Conservation (phyloP, 2,797 vertebrate species). For the Nyctalus aviator region DNA sequence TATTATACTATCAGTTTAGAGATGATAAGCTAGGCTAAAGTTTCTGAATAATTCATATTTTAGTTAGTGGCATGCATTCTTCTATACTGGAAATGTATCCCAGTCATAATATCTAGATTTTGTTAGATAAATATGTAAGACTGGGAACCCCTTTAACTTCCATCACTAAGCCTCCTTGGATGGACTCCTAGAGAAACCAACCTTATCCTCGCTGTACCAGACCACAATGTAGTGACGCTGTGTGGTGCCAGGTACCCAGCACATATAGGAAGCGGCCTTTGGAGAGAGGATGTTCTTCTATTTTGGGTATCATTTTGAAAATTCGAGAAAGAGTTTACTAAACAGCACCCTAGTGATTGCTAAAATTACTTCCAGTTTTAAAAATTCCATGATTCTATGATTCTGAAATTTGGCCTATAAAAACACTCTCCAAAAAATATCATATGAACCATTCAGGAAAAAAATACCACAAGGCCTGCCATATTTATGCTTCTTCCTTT, state of each 20-base stretch:
- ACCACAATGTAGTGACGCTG: neutral
- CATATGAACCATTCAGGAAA: conserved; percentile 51
- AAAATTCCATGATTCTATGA: conserved; percentile 32
- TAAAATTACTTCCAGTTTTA: conserved; percentile 51
- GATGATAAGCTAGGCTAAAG: neutral
- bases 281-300: neutral
- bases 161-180: neutral
- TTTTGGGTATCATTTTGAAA: neutral
- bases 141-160: neutral
- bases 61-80: neutral
- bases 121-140: neutral
- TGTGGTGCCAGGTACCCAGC: neutral
- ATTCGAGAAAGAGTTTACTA: neutral
- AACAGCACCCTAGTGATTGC: neutral
- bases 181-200: neutral
- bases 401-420: conserved; percentile 53
- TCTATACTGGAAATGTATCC: neutral
- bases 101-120: neutral
- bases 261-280: neutral
- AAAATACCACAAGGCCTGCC: neutral
- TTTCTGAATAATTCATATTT: neutral
- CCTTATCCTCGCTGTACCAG: neutral
- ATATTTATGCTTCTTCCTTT: conserved; percentile 58
- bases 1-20: neutral
- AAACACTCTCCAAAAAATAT: conserved; percentile 47